Evolutionary conservation across 2,113 vertebrate genomes (phyloP), one percentile per base, ranked within the genome.

Genomic region (Struthio camelus): DNA sequence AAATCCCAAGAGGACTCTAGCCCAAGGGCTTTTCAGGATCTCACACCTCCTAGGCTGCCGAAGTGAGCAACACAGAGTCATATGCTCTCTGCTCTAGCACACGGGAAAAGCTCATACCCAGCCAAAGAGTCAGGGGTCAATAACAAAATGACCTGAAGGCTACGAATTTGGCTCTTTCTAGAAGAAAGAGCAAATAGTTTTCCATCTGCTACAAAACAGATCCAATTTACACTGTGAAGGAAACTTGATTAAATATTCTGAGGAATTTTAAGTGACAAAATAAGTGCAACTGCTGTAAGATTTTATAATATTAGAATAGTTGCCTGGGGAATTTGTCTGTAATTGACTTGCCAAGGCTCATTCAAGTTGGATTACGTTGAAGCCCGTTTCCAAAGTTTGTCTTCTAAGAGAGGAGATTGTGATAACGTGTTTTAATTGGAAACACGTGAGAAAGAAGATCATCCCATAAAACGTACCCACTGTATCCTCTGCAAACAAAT

Each of bases 401-500:
- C n/a, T 79, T 79, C 61, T 81, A n/a, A 11, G 89, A 69, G 42
- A 65, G 12, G 8, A 27, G 9, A 19, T 20, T n/a, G 28, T 13
- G 64, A 53, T 65, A 59, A 59, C 48, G 25, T 4, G 1, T 42
- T 87, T 95, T 48, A 46, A 83, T 85, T 89, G 54, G 25, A 54
- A 78, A 92, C 86, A 62, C 0, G 0, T 28, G 64, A 75, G 38
- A 56, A 71, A 73, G 5, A 92, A 25, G 24, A 54, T 32, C 18
- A 85, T 71, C 32, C 78, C 87, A 66, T 58, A 48, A 44, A 88
- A 48, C 1, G n/a, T 23, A 56, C 27, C 69, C 54, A 76, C 8
- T 61, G 62, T 36, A 66, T 53, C 64, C 69, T 86, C 76, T 80
- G 66, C 93, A 91, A 92, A 92, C 86, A 94, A 88, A 71, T 81